Evolutionary conservation across 2,797 vertebrate genomes (phyloP), one percentile per base, ranked within the genome.

Genomic region (Paedocypris micromegethes): DNA sequence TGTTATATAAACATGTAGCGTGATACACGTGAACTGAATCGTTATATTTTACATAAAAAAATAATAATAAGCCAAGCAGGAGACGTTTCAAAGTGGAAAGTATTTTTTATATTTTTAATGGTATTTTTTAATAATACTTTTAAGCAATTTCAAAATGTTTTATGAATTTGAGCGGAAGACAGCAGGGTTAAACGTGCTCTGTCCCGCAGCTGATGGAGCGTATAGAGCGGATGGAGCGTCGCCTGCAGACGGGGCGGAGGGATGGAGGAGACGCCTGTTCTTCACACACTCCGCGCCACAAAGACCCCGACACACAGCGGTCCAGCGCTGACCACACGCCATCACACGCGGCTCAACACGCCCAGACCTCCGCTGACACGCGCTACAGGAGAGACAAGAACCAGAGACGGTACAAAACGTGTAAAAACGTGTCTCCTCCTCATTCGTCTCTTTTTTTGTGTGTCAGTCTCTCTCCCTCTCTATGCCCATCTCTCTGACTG

Each of bases 221-320:
- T 48, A 93, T 93, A 43, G 92, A 93, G 86, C 91, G 91, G 78
- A 93, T 93, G 92, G 92, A 93, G 86, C 90, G 88, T 75, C 87
- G 91, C 59, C 88, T 93, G 82, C 91, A 93, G 85, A 83, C 90
- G 86, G 91, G 91, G 79, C 92, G 86, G 86, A 93, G 92, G 82
- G 91, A 92, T 79, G 90, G 85, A 4, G 86, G 88, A 73, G 86
- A 89, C 72, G 88, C 90, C 75, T 88, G 87, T 70, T 75, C 90
- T 76, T 83, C 88, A 58, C 68, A 58, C 56, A 64, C 70, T 44
- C 44, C 69, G 45, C 73, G 75, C 2, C 74, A 47, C 37, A 77
- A 62, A 42, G 74, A 72, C 5, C 9, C 48, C 7, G 62, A 60
- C 47, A 37, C 57, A 0, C 87, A 90, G 75, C 72, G 77, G 0